Evolutionary conservation across 2,113 vertebrate genomes (phyloP).

Genomic region (Neoarius graeffei): DNA sequence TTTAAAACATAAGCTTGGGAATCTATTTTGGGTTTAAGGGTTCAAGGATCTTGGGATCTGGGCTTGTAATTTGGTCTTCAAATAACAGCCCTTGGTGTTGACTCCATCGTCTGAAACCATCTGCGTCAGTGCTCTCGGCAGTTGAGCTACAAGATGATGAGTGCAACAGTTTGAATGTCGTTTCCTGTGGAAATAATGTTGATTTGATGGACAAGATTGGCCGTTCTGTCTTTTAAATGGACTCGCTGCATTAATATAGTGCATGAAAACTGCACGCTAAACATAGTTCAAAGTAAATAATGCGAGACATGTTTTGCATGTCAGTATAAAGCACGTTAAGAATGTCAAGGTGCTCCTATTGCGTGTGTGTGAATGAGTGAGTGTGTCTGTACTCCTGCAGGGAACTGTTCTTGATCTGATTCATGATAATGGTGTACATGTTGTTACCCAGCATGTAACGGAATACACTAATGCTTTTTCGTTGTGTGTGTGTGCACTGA

Average conservation of each 20-base stretch:
- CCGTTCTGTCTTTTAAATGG: too few species aligned
- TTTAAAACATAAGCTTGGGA: not conserved
- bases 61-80: not conserved
- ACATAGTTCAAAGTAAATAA: not conserved
- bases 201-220: not conserved
- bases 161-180: not conserved
- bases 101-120: not conserved
- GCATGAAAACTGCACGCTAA: not conserved
- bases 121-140: not conserved
- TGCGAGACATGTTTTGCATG: not conserved
- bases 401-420: conserved; percentile 6
- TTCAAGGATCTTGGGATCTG: not conserved
- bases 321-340: not conserved
- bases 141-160: not conserved
- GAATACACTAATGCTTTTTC: not conserved
- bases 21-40: not conserved
- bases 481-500: not conserved
- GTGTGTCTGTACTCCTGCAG: conserved; percentile 4
- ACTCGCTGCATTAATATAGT: not conserved
- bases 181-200: not conserved
- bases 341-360: not conserved
- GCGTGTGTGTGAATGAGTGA: not conserved
- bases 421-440: conserved; percentile 16
- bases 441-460: not conserved
- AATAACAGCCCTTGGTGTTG: not conserved